phyloP scores from a whole-genome alignment of 1,140 invertebrate genomes.

The Hyles euphorbiae region DNA sequence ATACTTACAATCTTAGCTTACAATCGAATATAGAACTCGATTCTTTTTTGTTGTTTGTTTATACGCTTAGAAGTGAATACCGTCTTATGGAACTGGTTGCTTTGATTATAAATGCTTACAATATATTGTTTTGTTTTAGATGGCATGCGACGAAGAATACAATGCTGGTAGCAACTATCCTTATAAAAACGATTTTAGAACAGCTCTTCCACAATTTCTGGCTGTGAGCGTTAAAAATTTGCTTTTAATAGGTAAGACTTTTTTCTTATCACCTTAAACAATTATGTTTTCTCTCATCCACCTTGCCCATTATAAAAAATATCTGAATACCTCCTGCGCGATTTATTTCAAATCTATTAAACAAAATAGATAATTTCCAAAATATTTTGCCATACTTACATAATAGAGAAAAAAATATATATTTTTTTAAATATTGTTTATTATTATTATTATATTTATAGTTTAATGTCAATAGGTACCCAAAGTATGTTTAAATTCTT shows the following conservation, averaged over 20 bases:
- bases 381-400: background rate
- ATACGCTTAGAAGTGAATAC: too few species aligned
- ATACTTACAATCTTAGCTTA: too few species aligned
- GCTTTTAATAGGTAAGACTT: constrained; percentile 72
- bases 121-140: constrained; percentile 10
- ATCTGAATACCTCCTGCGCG: background rate
- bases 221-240: constrained; percentile 82
- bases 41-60: too few species aligned
- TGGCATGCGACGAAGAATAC: constrained; percentile 6
- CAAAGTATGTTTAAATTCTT: too few species aligned
- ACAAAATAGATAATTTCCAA: background rate
- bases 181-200: constrained; percentile 63
- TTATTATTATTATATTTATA: background rate
- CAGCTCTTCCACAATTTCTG: constrained; percentile 77
- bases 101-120: too few species aligned
- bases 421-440: background rate
- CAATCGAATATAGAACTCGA: too few species aligned
- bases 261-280: background rate
- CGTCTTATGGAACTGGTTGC: too few species aligned
- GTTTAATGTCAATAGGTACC: too few species aligned
- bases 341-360: background rate
- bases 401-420: background rate
- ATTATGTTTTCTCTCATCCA: background rate
- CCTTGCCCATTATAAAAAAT: background rate
- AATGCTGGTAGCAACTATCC: constrained; percentile 28